Base-by-base conservation (phyloP, 2,797 vertebrate species). In the Serranus cabrilla region DNA sequence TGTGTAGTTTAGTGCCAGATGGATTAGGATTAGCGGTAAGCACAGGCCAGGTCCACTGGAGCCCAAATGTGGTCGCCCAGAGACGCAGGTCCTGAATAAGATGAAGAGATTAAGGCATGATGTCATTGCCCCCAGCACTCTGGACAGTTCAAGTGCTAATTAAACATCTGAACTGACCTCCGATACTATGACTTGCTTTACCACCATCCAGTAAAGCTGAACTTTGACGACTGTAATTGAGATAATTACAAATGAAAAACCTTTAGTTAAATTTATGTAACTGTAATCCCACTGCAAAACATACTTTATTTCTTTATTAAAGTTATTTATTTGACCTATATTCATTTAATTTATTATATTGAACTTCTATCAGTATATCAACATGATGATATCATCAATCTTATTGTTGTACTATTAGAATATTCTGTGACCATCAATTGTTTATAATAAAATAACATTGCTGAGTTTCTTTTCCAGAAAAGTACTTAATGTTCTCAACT, bases 1-100 rank as follows among this genome's bases (percentile, higher is more conserved):
- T 88, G 85, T 87, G 71, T 68, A 65, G 80, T 87, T 88, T 70
- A 77, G 81, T 81, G 83, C 67, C 88, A 92, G 80, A 85, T 87
- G 85, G 92, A 94, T 92, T 93, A 92, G 93, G 91, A 93, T 93
- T 93, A 93, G 83, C 49, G 58, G 68, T 83, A 75, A 84, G 20
- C 39, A 51, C 85, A 79, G 80, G 75, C 51, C 80, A 63, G 80
- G 80, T 89, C 82, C 57, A 74, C 34, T 58, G 58, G 42, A 81
- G 50, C 75, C 64, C 82, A 82, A 82, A 78, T 66, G 65, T 69
- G 52, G 82, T 34, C 5, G 34, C 7, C 34, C 34, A 80, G 76
- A 68, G 82, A 72, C 49, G 46, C 34, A 80, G 82, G 79, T 79
- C 66, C 59, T 82, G 78, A 86, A 88, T 76, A 66, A 89, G 90